Evolutionary conservation across 92 coral and sea anemone species (phyloP).

Genomic region (Porites lobata): DNA sequence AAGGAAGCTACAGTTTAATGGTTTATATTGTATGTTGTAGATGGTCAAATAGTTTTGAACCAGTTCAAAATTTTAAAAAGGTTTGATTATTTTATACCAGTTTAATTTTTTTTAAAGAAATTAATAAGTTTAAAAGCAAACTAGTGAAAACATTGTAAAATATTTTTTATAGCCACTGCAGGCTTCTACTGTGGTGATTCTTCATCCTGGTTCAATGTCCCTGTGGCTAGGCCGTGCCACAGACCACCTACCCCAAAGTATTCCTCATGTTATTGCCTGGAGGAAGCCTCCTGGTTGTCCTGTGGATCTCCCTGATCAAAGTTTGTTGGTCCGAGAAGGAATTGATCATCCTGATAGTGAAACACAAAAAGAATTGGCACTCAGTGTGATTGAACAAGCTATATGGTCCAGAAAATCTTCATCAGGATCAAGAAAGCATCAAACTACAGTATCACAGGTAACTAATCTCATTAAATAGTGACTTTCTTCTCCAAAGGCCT

Average conservation of each 20-base stretch:
- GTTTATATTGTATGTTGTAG: too few species aligned
- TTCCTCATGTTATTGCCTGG: conserved; percentile 97
- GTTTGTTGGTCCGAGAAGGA: conserved; percentile 85
- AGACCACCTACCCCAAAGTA: conserved; percentile 94
- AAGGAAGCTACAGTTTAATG: too few species aligned
- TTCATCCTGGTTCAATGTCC: conserved; percentile 98
- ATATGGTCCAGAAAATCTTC: conserved; percentile 91
- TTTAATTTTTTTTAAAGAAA: too few species aligned
- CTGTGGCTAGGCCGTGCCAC: conserved; percentile 99
- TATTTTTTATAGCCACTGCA: conserved; percentile 64
- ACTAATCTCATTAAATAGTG: neutral
- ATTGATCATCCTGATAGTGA: conserved; percentile 92
- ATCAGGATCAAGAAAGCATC: conserved; percentile 77
- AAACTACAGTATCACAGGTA: conserved; percentile 68
- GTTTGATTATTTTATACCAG: too few species aligned
- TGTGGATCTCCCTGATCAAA: conserved; percentile 57
- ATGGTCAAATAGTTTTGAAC: too few species aligned
- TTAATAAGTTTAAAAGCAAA: neutral
- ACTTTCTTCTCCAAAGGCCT: too few species aligned
- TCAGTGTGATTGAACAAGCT: conserved; percentile 98
- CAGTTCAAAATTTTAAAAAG: too few species aligned
- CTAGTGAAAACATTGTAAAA: neutral
- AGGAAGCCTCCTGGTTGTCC: conserved; percentile 71
- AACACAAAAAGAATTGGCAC: conserved; percentile 93
- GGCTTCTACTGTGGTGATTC: conserved; percentile 92